Evolutionary conservation across 2,797 vertebrate genomes (phyloP).

Genomic region (Gymnoscopelus microlampas): DNA sequence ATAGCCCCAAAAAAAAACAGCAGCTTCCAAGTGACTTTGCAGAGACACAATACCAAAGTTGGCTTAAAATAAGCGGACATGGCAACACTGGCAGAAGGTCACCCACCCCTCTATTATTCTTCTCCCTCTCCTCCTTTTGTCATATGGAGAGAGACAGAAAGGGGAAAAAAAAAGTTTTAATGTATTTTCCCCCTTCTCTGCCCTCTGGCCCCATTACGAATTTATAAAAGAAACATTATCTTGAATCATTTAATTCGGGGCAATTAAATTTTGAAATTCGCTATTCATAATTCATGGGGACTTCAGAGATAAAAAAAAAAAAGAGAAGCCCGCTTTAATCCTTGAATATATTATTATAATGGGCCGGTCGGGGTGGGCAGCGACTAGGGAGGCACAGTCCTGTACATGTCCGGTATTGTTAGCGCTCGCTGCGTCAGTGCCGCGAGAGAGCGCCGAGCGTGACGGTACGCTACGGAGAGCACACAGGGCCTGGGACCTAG

Average conservation of each 20-base stretch:
- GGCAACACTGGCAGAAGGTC: constrained; percentile 28
- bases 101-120: constrained; percentile 22
- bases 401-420: constrained; percentile 80
- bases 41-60: neutral
- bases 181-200: constrained; percentile 57
- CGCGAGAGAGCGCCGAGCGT: constrained; percentile 43
- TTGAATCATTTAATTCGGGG: constrained; percentile 90
- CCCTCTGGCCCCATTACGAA: constrained; percentile 79
- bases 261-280: constrained; percentile 85
- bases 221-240: constrained; percentile 89
- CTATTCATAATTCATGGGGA: constrained; percentile 85
- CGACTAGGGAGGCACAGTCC: constrained; percentile 68
- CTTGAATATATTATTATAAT: constrained; percentile 88
- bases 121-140: constrained; percentile 42
- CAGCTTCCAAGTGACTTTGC: neutral
- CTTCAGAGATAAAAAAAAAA: constrained; percentile 80
- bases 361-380: constrained; percentile 71
- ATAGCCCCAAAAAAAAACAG: no score
- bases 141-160: neutral
- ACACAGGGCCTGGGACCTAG: constrained; percentile 60
- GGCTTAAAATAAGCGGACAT: no score
- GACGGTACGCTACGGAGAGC: constrained; percentile 40
- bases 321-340: constrained; percentile 77
- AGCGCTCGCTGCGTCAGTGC: constrained; percentile 76
- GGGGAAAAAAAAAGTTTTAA: constrained; percentile 38